Base-by-base conservation (phyloP, 2,888 invertebrate genomes). In the Cryptocheilus praepositus region DNA sequence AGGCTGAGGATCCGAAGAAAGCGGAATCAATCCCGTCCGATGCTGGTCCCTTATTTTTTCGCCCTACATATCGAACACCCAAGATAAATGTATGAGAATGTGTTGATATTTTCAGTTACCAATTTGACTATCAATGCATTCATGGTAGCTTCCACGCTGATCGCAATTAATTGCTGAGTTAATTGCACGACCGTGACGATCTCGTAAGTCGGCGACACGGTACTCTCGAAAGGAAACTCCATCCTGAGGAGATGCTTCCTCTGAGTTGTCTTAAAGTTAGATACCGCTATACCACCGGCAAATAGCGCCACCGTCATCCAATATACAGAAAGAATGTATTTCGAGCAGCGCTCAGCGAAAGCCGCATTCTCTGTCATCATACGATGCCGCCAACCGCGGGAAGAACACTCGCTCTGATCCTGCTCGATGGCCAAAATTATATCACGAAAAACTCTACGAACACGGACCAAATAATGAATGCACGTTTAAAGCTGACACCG, bases 201-300 rank as follows among this genome's bases (percentile, higher is more conserved):
- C 5, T 67, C 64, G n/a, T 58, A 67, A 21, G 56, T 52, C 1
- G 67, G 67, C 15, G 67, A 67, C 36, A 22, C 25, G n/a, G 43
- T 55, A 0, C 45, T 43, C 16, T 69, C 67, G 13, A 66, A 69
- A 5, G 68, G 66, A 44, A 66, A 45, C n/a, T 53, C 25, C 53
- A 58, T 21, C 19, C 57, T 65, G 18, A 67, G 51, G n/a, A 61
- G 36, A 11, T 57, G 63, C 8, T 53, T 19, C 18, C 21, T 28
- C 19, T 15, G 51, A 16, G 36, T n/a, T 21, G 36, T 15, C n/a
- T 18, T n/a, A 1, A 11, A 8, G 5, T 13, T 8, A 25, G 53
- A 52, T 11, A 57, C 11, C 8, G 36, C 28, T 28, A 51, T 52
- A 0, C 52, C 46, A n/a, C 45, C n/a, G 16, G 46, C 19, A 1